A percentile compares a stretch with the other conserved stretches of the same genome.
Evolutionary conservation across 2,113 vertebrate genomes (phyloP).

Genomic region (Pseudorhombus dupliciocellatus): DNA sequence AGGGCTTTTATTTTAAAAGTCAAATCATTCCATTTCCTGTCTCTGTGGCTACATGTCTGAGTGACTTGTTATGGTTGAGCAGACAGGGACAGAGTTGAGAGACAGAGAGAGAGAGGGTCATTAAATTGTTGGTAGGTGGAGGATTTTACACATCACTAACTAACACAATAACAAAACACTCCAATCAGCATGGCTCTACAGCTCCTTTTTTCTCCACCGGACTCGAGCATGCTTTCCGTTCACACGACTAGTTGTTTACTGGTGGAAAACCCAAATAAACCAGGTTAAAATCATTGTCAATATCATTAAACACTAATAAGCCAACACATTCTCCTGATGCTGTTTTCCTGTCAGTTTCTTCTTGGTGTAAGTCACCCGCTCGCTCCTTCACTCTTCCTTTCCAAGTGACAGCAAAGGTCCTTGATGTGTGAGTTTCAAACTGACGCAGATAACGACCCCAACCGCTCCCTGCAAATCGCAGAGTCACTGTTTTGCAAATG

Average conservation of each 20-base stretch:
- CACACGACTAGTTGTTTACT: not conserved
- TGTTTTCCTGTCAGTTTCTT: not conserved
- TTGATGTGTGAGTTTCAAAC: constrained; percentile 23
- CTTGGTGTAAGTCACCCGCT: constrained; percentile 1
- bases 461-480: constrained; percentile 54
- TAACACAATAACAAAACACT: constrained; percentile 77
- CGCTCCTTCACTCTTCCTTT: constrained; percentile 1
- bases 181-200: constrained; percentile 26
- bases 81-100: constrained; percentile 31
- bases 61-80: constrained; percentile 22
- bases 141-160: constrained; percentile 69
- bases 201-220: constrained; percentile 12
- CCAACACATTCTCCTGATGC: not conserved
- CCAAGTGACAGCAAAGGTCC: constrained; percentile 13
- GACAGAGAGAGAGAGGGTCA: constrained; percentile 20
- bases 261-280: not conserved
- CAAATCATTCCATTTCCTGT: constrained; percentile 51
- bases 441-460: constrained; percentile 28
- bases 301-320: not conserved
- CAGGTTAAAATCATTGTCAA: not conserved
- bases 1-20: constrained; percentile 59
- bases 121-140: constrained; percentile 49
- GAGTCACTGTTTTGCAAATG: constrained; percentile 73
- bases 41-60: constrained; percentile 12
- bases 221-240: constrained; percentile 2